phyloP scores from a whole-genome alignment of 2,888 invertebrate species.

The Andrena hattorfiana region DNA sequence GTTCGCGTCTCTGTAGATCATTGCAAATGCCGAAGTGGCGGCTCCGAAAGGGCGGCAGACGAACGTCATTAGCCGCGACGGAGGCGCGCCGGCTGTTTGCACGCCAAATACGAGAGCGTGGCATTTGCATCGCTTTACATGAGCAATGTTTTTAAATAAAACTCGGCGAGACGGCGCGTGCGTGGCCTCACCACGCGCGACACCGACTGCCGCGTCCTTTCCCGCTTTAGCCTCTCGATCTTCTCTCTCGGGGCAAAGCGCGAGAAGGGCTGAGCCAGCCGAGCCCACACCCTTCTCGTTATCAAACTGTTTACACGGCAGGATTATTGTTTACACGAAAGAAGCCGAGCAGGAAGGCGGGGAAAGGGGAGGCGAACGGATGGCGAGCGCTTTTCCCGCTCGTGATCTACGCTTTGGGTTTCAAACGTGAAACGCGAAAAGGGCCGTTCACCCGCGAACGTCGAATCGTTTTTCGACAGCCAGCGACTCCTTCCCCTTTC shows the following conservation, averaged over 20 bases:
- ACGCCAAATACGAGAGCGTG: slow-evolving; percentile 73
- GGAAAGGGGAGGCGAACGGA: neutral
- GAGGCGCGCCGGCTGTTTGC: slow-evolving; percentile 73
- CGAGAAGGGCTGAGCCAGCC: slow-evolving; percentile 38
- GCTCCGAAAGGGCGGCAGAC: slow-evolving; percentile 52
- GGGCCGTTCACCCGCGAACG: neutral
- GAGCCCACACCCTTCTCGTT: slow-evolving; percentile 66
- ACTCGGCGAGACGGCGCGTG: slow-evolving; percentile 9
- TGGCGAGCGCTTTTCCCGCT: slow-evolving; percentile 32
- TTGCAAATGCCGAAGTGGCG: slow-evolving; percentile 46
- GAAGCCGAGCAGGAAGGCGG: slow-evolving; percentile 33
- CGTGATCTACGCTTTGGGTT: slow-evolving; percentile 25
- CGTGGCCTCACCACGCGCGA: slow-evolving; percentile 3
- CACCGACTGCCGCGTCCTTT: slow-evolving; percentile 5
- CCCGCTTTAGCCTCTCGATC: slow-evolving; percentile 1
- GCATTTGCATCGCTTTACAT: slow-evolving; percentile 76
- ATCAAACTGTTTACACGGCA: slow-evolving; percentile 76
- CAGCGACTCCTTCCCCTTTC: neutral
- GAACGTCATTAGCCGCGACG: slow-evolving; percentile 75
- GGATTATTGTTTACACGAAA: slow-evolving; percentile 78
- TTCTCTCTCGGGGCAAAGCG: slow-evolving; percentile 33
- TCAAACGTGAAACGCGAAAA: slow-evolving; percentile 42
- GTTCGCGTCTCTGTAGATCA: slow-evolving; percentile 36
- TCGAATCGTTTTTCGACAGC: slow-evolving; percentile 41
- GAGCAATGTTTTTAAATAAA: slow-evolving; percentile 76